phyloP scores from a whole-genome alignment of 1,140 invertebrate genomes.

The Leptinotarsa lineolata region DNA sequence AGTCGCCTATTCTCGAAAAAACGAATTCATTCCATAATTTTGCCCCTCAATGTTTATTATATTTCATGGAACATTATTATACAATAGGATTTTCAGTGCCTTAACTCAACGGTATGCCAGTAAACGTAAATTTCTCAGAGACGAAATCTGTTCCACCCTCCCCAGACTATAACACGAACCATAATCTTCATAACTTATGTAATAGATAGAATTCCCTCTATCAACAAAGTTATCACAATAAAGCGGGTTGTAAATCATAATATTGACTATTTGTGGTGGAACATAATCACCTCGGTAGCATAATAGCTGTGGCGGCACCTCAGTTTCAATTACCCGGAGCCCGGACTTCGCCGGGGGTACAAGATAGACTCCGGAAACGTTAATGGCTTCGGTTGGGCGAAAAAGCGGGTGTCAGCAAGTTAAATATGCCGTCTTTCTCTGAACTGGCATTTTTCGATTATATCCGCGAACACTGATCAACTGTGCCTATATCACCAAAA shows the following conservation, averaged over 20 bases:
- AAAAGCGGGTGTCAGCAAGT: constrained; percentile 14
- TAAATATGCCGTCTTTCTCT: constrained; percentile 10
- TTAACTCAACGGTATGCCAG: no score
- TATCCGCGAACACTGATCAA: background rate
- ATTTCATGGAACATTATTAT: no score
- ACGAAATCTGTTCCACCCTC: no score
- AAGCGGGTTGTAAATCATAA: constrained; percentile 26
- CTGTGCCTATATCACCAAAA: no score
- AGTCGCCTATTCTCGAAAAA: no score
- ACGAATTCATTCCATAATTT: no score
- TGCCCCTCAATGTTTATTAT: no score
- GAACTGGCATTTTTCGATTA: background rate
- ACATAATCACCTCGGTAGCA: constrained; percentile 25
- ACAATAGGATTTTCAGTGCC: no score
- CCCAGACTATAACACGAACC: background rate
- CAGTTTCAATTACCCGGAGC: constrained; percentile 29
- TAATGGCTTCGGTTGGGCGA: constrained; percentile 15
- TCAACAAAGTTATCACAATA: constrained; percentile 19
- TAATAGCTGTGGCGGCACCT: constrained; percentile 31
- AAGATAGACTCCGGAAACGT: constrained; percentile 26
- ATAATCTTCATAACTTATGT: background rate
- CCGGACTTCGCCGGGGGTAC: constrained; percentile 16
- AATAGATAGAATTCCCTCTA: constrained; percentile 11
- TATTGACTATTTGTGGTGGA: constrained; percentile 31
- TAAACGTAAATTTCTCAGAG: no score